A percentile compares a stretch with the other conserved stretches of the same genome.
These are phyloP conservation scores for Pristionchus exspectatus DNA, from an alignment of 2,888 invertebrate species.

Conservation along the genomic window DNA sequence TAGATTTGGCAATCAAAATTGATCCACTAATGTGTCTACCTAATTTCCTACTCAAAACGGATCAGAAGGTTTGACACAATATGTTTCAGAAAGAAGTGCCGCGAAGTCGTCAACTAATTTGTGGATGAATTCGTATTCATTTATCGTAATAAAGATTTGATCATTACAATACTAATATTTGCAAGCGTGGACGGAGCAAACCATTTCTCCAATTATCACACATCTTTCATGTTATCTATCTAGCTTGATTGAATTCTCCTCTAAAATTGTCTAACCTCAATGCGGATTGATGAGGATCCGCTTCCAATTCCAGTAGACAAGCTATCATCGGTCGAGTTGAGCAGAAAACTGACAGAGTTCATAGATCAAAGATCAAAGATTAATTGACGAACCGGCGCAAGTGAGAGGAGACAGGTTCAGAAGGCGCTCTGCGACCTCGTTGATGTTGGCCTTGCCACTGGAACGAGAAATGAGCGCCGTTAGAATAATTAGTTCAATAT, in stretches of 20 bases:
- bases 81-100: background rate
- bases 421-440: slow-evolving; percentile 61
- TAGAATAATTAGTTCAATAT: background rate
- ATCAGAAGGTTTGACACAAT: background rate
- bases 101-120: background rate
- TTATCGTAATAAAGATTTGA: too few relatives aligned
- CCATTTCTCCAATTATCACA: background rate
- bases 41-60: too few relatives aligned
- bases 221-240: too few relatives aligned
- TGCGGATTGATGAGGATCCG: slow-evolving; percentile 56
- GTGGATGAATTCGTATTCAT: too few relatives aligned
- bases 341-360: slow-evolving; percentile 52
- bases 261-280: background rate
- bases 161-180: background rate
- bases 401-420: slow-evolving; percentile 63
- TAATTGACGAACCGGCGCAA: slow-evolving; percentile 51
- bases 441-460: slow-evolving; percentile 59
- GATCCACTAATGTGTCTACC: too few relatives aligned
- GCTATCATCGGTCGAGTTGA: slow-evolving; percentile 61
- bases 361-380: slow-evolving; percentile 32
- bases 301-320: slow-evolving; percentile 65
- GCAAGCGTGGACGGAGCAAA: background rate
- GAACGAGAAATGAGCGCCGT: background rate
- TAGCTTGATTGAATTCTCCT: too few relatives aligned
- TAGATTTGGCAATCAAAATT: too few relatives aligned